Percentiles rank a stretch among this genome's conserved stretches.
Conservation (phyloP, 2,797 vertebrate species). For the Vespertilio murinus region DNA sequence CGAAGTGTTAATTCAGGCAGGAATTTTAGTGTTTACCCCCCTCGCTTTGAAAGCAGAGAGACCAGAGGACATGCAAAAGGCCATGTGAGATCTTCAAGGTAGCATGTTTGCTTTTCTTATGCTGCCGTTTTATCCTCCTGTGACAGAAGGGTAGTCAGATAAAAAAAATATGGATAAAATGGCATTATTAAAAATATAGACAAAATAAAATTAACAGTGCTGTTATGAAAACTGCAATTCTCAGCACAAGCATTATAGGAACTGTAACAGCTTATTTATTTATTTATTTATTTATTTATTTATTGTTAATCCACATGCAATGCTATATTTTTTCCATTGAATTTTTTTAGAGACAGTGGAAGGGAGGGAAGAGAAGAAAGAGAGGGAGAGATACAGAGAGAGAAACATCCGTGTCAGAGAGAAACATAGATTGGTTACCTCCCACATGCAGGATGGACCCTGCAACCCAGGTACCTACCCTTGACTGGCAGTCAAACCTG, state of each 20-base stretch:
- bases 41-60: conserved; percentile 46
- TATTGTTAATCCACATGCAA: neutral
- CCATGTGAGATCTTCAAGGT: conserved; percentile 53
- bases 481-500: neutral
- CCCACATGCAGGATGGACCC: neutral
- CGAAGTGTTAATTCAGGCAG: conserved; percentile 64
- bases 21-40: conserved; percentile 52
- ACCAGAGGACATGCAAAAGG: conserved; percentile 52
- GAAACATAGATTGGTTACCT: neutral
- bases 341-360: neutral
- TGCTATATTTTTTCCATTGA: neutral
- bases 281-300: neutral
- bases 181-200: conserved; percentile 47
- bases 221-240: conserved; percentile 63
- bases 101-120: conserved; percentile 61
- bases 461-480: neutral
- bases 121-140: conserved; percentile 56
- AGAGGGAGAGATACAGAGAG: neutral
- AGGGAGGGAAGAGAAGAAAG: neutral
- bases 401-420: neutral
- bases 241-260: conserved; percentile 66
- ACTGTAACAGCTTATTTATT: conserved; percentile 52
- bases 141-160: conserved; percentile 56
- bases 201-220: conserved; percentile 72
- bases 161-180: conserved; percentile 61